Base-by-base conservation (phyloP, 2,888 invertebrate genomes). In the Pedicia rivosa region DNA sequence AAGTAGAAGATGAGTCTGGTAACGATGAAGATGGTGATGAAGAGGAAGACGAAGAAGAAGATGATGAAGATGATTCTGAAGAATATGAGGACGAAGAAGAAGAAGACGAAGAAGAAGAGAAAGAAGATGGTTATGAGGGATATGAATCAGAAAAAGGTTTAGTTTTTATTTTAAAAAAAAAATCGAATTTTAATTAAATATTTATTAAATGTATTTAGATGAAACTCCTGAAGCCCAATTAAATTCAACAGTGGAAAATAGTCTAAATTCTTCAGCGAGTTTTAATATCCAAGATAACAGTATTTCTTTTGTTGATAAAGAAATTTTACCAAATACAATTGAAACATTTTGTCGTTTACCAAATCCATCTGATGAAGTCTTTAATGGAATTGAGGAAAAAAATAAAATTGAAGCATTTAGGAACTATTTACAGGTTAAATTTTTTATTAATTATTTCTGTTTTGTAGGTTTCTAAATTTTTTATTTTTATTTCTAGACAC, bases 1-100 rank as follows among this genome's bases (percentile, higher is more conserved):
- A 80, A 32, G 72, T 72, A 0, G 79, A 78, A 8, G 70, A 71
- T 46, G 64, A 64, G 34, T 62, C 63, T 8, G 66, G 3, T 13
- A 32, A 33, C n/a, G 25, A 27, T 19, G 37, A 49, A 16, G 59
- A 49, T 50, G 63, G 64, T 42, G 53, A 67, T 2, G 63, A 64
- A 36, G 54, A 57, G 9, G 61, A 59, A 32, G 67, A 62, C 2
- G 70, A 68, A 30, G 70, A 68, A 13, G 72, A 72, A 1, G 68
- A 68, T 30, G 64, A 65, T 52, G 48, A 59, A 8, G 49, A 39
- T 2, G 58, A 44, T 8, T 52, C 53, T 12, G 56, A 55, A 2
- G 50, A 50, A 24, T 54, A 52, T 12, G 50, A 57, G 10, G 48
- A 54, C 2, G 53, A 59, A 0, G 48, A 47, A 2, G 48, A 49